Conservation (phyloP, 2,797 vertebrate genomes). For the Numenius phaeopus region DNA sequence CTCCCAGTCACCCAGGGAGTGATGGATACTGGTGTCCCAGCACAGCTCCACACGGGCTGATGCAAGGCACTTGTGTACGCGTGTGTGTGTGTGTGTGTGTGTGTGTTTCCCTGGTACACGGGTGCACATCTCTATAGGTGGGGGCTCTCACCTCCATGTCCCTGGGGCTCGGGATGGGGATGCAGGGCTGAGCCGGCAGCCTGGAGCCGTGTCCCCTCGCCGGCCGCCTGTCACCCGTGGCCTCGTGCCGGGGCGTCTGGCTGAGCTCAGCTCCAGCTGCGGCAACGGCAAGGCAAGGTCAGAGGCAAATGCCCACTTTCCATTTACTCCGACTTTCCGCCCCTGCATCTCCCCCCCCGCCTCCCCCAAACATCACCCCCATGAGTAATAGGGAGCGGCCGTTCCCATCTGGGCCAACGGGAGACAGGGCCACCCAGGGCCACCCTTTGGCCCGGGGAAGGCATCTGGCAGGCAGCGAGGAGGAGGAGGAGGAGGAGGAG, state of each 20-base stretch:
- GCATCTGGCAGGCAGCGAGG: neutral
- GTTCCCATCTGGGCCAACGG: neutral
- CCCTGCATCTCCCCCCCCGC: neutral
- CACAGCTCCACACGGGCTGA: accelerated
- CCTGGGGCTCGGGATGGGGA: neutral
- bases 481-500: neutral
- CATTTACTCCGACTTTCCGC: neutral
- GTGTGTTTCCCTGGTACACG: accelerated
- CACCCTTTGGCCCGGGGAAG: neutral
- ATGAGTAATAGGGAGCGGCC: constrained; percentile 56
- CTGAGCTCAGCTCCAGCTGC: constrained; percentile 54
- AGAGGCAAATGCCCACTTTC: neutral
- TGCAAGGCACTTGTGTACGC: accelerated
- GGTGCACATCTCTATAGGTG: accelerated
- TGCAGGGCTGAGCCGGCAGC: accelerated
- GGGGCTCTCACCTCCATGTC: neutral
- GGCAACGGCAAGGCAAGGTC: neutral
- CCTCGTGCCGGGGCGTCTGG: neutral
- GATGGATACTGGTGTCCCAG: accelerated
- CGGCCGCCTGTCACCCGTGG: neutral
- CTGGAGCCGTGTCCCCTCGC: accelerated
- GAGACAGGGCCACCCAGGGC: neutral
- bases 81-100: too few relatives aligned
- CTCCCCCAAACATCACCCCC: constrained; percentile 11
- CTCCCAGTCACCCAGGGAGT: neutral